Percentiles rank a stretch among this genome's conserved stretches.
Evolutionary conservation across 2,113 vertebrate genomes (phyloP).

Genomic region (Spermophilus dauricus): DNA sequence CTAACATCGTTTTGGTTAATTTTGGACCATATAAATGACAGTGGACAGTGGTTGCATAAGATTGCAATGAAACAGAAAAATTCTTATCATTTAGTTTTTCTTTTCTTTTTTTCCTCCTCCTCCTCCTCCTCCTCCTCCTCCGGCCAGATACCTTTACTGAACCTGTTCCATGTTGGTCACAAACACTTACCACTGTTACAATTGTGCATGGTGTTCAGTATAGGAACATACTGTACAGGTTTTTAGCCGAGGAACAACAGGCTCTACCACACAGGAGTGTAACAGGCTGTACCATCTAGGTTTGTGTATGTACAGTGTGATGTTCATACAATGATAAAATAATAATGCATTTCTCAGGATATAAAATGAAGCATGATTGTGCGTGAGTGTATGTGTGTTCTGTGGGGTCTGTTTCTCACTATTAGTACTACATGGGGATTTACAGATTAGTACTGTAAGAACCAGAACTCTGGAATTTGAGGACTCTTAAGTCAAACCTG

Average conservation of each 20-base stretch:
- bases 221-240: background rate
- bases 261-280: background rate
- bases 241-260: background rate
- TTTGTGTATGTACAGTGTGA: background rate
- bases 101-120: background rate
- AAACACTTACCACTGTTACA: background rate
- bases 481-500: background rate
- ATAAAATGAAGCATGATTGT: background rate
- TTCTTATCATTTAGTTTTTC: background rate
- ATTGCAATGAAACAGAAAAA: background rate
- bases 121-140: too few species aligned
- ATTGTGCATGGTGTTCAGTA: background rate
- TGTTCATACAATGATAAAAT: too few species aligned
- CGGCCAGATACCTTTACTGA: background rate
- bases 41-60: background rate
- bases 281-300: background rate
- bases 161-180: background rate
- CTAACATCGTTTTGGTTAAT: background rate
- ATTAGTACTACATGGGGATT: too few species aligned
- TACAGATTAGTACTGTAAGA: too few species aligned
- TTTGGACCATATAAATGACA: background rate
- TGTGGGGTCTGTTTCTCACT: too few species aligned
- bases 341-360: background rate
- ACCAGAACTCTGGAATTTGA: background rate
- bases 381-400: background rate